Evolutionary conservation across 2,888 invertebrate genomes (phyloP).

Genomic region (Drosophila birchii): DNA sequence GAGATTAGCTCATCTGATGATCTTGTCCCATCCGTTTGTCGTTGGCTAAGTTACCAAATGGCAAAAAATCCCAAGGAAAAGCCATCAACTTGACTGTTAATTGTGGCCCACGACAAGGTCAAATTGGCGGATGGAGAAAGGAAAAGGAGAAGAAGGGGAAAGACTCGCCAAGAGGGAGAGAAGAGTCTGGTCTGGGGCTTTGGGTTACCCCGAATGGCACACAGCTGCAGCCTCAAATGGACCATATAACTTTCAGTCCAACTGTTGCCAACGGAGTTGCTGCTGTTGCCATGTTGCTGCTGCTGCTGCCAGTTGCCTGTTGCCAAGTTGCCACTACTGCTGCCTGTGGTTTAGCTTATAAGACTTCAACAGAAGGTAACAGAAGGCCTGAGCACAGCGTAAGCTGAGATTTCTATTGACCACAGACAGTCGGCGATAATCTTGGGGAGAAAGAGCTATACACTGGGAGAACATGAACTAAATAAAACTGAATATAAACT

Average conservation of each 20-base stretch:
- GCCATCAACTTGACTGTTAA: conserved; percentile 41
- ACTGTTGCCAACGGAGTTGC: conserved; percentile 59
- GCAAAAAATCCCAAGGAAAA: conserved; percentile 9
- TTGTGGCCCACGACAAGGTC: conserved; percentile 58
- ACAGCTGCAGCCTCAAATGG: conserved; percentile 79
- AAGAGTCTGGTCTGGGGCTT: conserved; percentile 37
- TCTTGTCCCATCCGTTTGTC: conserved; percentile 26
- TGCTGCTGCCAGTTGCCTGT: conserved; percentile 33
- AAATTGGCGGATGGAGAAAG: conserved; percentile 34
- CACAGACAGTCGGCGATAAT: conserved; percentile 64
- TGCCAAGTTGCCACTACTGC: conserved; percentile 40
- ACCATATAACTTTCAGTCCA: conserved; percentile 76
- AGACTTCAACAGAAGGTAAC: conserved; percentile 73
- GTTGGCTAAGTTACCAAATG: conserved; percentile 4
- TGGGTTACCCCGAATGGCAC: conserved; percentile 51
- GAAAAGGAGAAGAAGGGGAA: neutral
- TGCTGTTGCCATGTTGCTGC: conserved; percentile 21
- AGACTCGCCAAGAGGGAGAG: conserved; percentile 7
- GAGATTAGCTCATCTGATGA: conserved; percentile 52
- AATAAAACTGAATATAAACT: no score
- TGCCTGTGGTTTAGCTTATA: conserved; percentile 76
- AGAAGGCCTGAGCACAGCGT: conserved; percentile 55
- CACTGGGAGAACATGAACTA: neutral
- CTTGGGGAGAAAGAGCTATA: conserved; percentile 40
- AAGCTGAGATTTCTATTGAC: conserved; percentile 77